Percentiles rank a stretch among this genome's conserved stretches.
Conservation (phyloP, 1,140 invertebrate species). For the Streblospio benedicti region DNA sequence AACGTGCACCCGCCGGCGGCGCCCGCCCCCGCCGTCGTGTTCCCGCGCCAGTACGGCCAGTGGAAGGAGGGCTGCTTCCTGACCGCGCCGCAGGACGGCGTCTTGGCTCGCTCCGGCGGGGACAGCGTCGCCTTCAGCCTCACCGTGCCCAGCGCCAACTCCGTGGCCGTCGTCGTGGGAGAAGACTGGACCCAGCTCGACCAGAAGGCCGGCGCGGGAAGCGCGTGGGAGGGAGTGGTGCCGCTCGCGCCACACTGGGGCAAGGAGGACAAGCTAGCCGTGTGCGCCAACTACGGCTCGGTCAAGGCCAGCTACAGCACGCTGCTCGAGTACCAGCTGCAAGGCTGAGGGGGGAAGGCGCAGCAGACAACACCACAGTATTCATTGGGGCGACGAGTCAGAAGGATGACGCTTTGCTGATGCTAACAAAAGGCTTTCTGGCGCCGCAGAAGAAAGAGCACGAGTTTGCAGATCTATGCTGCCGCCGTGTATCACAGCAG, state of each 20-base stretch:
- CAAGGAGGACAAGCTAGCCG: slow-evolving; percentile 30
- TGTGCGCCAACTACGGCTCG: slow-evolving; percentile 42
- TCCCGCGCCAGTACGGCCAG: slow-evolving; percentile 47
- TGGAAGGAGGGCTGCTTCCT: slow-evolving; percentile 48
- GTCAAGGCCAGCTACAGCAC: slow-evolving; percentile 41
- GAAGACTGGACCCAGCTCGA: slow-evolving; percentile 42
- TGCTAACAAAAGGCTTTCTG: too few relatives aligned
- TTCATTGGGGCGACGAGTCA: too few relatives aligned
- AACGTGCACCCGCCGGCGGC: slow-evolving; percentile 36
- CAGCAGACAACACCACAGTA: too few relatives aligned
- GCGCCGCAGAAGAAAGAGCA: too few relatives aligned
- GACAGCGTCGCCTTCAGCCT: slow-evolving; percentile 32
- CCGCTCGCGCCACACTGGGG: slow-evolving; percentile 25
- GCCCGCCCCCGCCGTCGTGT: slow-evolving; percentile 22
- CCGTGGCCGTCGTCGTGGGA: slow-evolving; percentile 39
- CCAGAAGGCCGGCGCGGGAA: slow-evolving; percentile 25
- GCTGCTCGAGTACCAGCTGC: slow-evolving; percentile 39
- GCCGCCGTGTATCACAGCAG: too few relatives aligned
- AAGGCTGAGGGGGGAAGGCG: too few relatives aligned
- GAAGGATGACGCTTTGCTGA: too few relatives aligned
- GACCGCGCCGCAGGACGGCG: slow-evolving; percentile 34
- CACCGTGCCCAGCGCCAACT: slow-evolving; percentile 34
- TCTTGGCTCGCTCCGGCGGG: slow-evolving; percentile 18
- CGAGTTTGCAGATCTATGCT: too few relatives aligned
- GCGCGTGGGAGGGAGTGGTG: slow-evolving; percentile 34